Percentiles rank a stretch among this genome's conserved stretches.
phyloP scores from a whole-genome alignment of 2,888 invertebrate genomes.

The Monoplex corrugatus region DNA sequence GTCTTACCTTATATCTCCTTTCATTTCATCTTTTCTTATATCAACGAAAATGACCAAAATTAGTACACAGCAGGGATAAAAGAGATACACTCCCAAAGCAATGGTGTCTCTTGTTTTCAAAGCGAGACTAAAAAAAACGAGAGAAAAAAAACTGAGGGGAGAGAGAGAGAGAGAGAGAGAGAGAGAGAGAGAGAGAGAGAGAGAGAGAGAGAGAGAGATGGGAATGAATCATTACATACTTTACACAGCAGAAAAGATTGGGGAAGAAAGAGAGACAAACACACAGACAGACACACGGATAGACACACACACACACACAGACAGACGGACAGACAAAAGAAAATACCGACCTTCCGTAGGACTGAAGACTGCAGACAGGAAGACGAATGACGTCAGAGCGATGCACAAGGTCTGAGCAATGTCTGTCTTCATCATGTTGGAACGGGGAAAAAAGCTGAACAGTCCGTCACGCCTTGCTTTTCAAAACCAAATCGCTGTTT shows the following conservation, averaged over 20 bases:
- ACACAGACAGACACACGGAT: background rate
- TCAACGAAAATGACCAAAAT: too few species aligned
- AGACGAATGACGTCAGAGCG: conserved; percentile 39
- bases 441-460: background rate
- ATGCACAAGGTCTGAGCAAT: conserved; percentile 28
- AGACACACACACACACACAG: background rate
- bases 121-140: too few species aligned
- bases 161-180: background rate
- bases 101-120: too few species aligned
- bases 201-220: background rate
- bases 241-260: too few species aligned
- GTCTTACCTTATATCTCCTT: too few species aligned
- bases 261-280: background rate
- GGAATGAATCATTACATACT: too few species aligned
- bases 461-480: background rate
- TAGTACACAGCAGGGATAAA: too few species aligned
- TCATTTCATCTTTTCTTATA: too few species aligned
- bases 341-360: conserved; percentile 13
- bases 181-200: background rate
- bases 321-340: background rate
- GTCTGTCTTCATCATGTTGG: conserved; percentile 29
- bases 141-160: too few species aligned
- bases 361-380: conserved; percentile 34
- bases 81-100: too few species aligned
- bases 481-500: background rate